phyloP scores from a whole-genome alignment of 2,113 vertebrate species.

The Tringa solitaria region DNA sequence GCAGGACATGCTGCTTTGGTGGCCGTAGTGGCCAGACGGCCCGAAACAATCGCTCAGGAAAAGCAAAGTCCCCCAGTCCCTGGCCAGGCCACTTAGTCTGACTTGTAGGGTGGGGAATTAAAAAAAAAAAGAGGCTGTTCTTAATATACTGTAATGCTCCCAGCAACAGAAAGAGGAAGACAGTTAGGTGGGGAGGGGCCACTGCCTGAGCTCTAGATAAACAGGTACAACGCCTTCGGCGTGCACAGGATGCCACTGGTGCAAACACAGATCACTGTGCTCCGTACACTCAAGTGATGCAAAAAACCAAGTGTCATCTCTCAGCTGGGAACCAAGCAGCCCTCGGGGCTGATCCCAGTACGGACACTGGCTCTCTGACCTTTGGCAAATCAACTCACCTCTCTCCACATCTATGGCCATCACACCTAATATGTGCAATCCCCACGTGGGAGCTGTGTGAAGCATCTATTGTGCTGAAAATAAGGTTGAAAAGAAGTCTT shows the following conservation, averaged over 20 bases:
- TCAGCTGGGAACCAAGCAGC: not conserved
- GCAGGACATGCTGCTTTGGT: not conserved
- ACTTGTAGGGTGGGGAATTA: rapidly evolving
- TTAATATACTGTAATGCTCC: not conserved
- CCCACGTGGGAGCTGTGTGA: not conserved
- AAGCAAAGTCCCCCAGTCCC: not conserved
- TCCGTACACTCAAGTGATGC: not conserved
- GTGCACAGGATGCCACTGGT: not conserved
- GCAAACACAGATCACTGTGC: not conserved
- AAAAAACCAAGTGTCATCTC: not conserved
- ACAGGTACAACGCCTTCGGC: not conserved
- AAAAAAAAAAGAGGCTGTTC: not conserved
- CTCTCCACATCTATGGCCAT: not conserved
- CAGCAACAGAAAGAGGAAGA: not conserved
- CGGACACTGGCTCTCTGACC: not conserved
- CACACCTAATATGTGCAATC: not conserved
- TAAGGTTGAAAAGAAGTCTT: not conserved
- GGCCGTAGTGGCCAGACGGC: not conserved
- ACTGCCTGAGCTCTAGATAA: not conserved
- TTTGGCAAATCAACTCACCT: not conserved
- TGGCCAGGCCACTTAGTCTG: not conserved
- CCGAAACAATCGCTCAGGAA: not conserved
- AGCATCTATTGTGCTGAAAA: not conserved
- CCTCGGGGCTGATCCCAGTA: not conserved
- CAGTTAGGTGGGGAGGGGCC: not conserved